Conservation (phyloP, 2,797 vertebrate species). For the Chlorospingus flavigularis region DNA sequence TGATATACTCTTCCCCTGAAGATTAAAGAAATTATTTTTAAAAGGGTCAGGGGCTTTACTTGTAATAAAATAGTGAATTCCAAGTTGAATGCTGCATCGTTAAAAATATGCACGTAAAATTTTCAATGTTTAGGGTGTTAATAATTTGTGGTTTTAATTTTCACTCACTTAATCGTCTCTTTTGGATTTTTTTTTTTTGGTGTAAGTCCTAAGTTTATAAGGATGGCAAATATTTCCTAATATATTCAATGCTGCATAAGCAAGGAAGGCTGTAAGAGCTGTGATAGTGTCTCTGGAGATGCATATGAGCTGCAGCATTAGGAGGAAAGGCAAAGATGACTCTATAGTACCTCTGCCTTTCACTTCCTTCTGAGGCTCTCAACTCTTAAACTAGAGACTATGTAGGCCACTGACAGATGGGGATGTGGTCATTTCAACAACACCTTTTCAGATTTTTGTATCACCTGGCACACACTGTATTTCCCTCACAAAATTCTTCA, state of each 20-base stretch:
- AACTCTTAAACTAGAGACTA: not conserved
- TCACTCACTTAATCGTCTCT: not conserved
- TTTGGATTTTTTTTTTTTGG: not conserved
- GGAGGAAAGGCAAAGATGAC: not conserved
- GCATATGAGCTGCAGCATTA: not conserved
- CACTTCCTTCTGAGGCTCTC: not conserved
- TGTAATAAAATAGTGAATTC: slow-evolving; percentile 1
- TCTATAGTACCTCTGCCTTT: not conserved
- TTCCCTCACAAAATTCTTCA: not conserved
- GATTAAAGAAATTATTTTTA: slow-evolving; percentile 32
- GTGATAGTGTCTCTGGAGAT: not conserved
- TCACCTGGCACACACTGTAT: not conserved
- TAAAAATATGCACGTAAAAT: not conserved
- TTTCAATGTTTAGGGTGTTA: not conserved
- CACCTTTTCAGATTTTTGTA: not conserved
- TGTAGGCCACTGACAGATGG: not conserved
- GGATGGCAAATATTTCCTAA: not conserved
- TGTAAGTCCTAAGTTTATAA: not conserved
- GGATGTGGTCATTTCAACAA: not conserved
- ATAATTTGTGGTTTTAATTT: not conserved
- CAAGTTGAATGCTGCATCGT: not conserved
- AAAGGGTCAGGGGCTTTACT: not conserved
- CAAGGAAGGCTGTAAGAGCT: not conserved
- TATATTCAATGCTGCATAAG: not conserved
- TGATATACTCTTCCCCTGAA: slow-evolving; percentile 7